Evolutionary conservation across 2,113 vertebrate species (phyloP).

Genomic region (Stictonetta naevosa): DNA sequence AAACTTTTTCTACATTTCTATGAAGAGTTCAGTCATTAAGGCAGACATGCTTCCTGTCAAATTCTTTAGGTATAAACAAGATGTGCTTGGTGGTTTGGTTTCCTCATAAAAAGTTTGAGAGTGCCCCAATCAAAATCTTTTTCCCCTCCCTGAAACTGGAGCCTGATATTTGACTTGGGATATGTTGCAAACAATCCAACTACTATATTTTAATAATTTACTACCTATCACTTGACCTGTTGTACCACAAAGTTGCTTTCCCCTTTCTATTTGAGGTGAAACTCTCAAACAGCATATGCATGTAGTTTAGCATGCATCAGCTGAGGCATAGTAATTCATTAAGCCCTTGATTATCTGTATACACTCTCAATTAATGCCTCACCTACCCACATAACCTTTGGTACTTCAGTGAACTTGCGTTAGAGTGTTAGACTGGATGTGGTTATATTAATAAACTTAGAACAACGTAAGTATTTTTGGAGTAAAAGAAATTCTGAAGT

Average conservation of each 20-base stretch:
- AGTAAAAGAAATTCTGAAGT: accelerated
- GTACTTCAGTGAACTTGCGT: neutral
- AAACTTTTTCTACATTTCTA: neutral
- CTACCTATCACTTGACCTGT: neutral
- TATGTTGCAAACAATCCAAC: neutral
- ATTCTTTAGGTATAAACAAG: neutral
- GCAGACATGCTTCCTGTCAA: accelerated
- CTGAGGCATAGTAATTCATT: neutral
- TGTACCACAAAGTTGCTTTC: neutral
- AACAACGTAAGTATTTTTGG: neutral
- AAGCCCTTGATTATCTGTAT: neutral
- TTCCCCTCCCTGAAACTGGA: neutral
- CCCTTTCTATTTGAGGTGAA: neutral
- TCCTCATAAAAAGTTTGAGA: neutral
- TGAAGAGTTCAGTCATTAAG: neutral
- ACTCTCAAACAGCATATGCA: neutral
- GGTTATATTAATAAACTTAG: neutral
- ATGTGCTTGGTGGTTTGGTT: neutral
- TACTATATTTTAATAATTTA: constrained; percentile 11
- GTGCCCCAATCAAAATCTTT: neutral
- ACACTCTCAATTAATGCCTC: neutral
- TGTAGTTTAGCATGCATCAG: neutral
- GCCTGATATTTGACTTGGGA: neutral
- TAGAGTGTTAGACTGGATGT: neutral
- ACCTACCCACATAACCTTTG: neutral